Evolutionary conservation across 2,113 vertebrate genomes (phyloP).

Genomic region (Lethenteron reissneri): DNA sequence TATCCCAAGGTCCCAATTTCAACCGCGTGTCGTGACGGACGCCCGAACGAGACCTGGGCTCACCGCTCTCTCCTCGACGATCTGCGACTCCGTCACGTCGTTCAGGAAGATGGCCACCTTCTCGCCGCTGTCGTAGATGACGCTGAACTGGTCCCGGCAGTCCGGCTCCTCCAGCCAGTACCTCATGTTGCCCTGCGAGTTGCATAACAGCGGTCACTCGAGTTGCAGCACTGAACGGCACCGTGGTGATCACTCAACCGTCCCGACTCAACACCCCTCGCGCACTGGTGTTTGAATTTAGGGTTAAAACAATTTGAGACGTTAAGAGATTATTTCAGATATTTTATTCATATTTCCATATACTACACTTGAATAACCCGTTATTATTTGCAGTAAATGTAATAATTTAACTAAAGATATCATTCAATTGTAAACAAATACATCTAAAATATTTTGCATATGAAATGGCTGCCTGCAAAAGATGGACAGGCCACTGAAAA

Average conservation of each 20-base stretch:
- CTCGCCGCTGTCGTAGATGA: conserved; percentile 93
- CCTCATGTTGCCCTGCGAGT: conserved; percentile 53
- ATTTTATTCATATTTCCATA: too few species aligned
- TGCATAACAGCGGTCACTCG: background rate
- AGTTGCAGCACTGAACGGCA: too few species aligned
- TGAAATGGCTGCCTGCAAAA: background rate
- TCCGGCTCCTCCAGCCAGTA: conserved; percentile 89
- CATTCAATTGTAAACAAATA: background rate
- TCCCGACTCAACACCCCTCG: too few species aligned
- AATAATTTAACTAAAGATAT: too few species aligned
- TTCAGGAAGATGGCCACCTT: conserved; percentile 74
- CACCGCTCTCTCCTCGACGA: conserved; percentile 70
- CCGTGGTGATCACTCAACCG: background rate
- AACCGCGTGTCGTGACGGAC: too few species aligned
- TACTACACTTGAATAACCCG: too few species aligned
- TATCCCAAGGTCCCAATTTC: too few species aligned
- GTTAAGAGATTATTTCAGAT: too few species aligned
- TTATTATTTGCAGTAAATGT: too few species aligned
- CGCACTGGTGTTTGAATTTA: too few species aligned
- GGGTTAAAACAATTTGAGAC: too few species aligned
- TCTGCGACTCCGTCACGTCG: conserved; percentile 67
- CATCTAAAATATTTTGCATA: background rate
- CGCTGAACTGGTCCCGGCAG: conserved; percentile 88
- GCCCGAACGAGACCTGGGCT: conserved; percentile 14
- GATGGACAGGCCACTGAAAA: too few species aligned